Base-by-base conservation (phyloP, 2,888 invertebrate species). In the Sisyra nigra region DNA sequence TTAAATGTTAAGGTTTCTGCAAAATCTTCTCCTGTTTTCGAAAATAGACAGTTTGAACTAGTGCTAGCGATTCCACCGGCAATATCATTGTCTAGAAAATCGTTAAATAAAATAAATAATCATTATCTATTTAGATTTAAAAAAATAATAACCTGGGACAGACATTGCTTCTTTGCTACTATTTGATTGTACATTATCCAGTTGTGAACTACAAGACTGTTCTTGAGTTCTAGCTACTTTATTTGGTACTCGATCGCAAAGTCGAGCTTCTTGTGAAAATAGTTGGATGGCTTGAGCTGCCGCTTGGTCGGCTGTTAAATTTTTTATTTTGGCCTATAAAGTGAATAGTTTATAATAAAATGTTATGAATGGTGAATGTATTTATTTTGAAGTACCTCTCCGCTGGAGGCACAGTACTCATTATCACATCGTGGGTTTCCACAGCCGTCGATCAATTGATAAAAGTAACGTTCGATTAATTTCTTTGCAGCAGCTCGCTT, bases 381-480 rank as follows among this genome's bases (percentile, higher is more conserved):
- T 24, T 24, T 24, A 4, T 9, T 15, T 13, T 2, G 17, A 51
- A 60, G 61, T 65, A 88, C 86, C 67, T 81, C 76, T 54, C 85
- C 85, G 63, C 87, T 88, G 13, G 93, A 92, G 50, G 88, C 89
- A 69, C 93, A 93, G 60, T 80, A 74, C 56, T 75, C 74, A 66
- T 93, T 93, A 55, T 76, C 74, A 63, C 93, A 93, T 54, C 73
- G 71, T n/a, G 76, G 70, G 63, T 88, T 86, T 17, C 93, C 92
- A 65, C 93, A 93, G 52, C 93, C 93, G 60, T 89, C 85, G 34
- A 84, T 79, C 49, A 93, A 67, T 66, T 93, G 91, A 65, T 86
- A 88, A 62, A 92, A 92, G 64, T 92, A 93, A 55, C 86, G 74
- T 63, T 91, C 88, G 50, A 93, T 92, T 49, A 89, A 68, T 61